Evolutionary conservation across 2,797 vertebrate species (phyloP).

Genomic region (Potorous gilbertii): DNA sequence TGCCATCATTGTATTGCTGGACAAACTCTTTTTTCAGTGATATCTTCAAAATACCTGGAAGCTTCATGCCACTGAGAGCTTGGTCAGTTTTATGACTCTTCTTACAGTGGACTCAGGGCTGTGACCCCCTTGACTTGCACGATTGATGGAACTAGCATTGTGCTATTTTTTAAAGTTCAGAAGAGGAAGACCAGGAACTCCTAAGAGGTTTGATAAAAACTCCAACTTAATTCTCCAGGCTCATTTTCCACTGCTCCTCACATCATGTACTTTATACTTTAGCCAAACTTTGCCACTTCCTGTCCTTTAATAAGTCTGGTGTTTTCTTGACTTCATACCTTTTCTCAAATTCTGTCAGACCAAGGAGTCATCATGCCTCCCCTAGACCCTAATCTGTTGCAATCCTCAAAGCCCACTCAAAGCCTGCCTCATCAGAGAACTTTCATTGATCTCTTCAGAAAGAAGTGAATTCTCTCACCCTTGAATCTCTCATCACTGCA

Average conservation of each 20-base stretch:
- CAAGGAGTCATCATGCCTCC: neutral
- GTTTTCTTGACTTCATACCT: neutral
- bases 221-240: neutral
- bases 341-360: neutral
- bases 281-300: neutral
- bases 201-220: neutral
- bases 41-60: neutral
- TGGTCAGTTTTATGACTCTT: neutral
- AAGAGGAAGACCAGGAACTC: neutral
- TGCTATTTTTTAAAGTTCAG: neutral
- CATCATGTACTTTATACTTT: neutral
- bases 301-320: neutral
- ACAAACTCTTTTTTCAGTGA: neutral
- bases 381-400: neutral
- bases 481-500: neutral
- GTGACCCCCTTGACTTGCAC: neutral
- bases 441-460: neutral
- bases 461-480: neutral
- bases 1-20: neutral
- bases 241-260: neutral
- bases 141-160: neutral
- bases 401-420: neutral
- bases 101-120: neutral
- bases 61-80: neutral
- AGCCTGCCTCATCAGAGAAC: neutral